These are phyloP conservation scores for Barnardius zonarius DNA, from an alignment of 2,113 vertebrate species.

Conservation along the genomic window DNA sequence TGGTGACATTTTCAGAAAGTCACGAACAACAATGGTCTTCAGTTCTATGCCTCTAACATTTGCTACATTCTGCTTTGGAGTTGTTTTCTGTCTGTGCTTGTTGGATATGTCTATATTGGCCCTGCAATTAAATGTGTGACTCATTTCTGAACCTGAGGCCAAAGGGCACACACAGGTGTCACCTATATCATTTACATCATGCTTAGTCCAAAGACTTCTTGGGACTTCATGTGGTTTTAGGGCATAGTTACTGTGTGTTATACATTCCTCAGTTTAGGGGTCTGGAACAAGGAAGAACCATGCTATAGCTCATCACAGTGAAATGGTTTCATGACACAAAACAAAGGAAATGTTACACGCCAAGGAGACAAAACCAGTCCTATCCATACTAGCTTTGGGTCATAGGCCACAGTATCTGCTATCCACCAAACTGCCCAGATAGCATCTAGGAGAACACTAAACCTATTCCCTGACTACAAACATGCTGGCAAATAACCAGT, in stretches of 20 bases:
- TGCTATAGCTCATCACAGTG: not conserved
- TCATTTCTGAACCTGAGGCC: not conserved
- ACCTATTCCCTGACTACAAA: not conserved
- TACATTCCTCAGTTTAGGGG: not conserved
- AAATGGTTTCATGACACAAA: not conserved
- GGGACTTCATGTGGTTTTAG: not conserved
- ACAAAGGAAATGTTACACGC: not conserved
- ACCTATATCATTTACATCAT: fast-evolving
- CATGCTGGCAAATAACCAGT: not conserved
- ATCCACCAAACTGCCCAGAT: not conserved
- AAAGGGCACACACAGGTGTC: not conserved
- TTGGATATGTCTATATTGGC: not conserved
- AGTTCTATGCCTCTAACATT: not conserved
- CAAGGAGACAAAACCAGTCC: not conserved
- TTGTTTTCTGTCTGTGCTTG: not conserved
- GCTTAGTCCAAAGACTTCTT: not conserved
- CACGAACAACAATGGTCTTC: not conserved
- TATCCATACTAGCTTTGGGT: not conserved
- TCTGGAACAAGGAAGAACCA: not conserved
- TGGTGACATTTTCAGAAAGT: not conserved
- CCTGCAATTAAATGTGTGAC: not conserved
- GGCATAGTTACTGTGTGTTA: not conserved
- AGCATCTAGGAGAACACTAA: not conserved
- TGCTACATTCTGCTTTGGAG: not conserved
- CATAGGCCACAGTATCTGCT: not conserved